These are phyloP conservation scores for Phoxinus dragarum DNA, from an alignment of 2,797 vertebrate species.

Conservation along the genomic window DNA sequence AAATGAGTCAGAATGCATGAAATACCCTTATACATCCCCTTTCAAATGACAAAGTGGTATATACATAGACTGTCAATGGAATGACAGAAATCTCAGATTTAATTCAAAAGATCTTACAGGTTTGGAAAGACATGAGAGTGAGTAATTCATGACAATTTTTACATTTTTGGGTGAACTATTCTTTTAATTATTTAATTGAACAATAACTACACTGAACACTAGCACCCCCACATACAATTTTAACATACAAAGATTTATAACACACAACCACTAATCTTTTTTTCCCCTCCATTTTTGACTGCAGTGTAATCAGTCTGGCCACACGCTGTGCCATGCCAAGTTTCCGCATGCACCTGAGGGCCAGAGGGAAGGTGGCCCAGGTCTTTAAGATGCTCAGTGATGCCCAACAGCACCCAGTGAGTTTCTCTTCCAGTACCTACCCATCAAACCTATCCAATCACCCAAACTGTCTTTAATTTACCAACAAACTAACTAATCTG, in stretches of 20 bases:
- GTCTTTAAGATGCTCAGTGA: conserved; percentile 98
- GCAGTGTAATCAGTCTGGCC: conserved; percentile 96
- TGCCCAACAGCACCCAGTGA: conserved; percentile 92
- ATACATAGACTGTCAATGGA: too few species aligned
- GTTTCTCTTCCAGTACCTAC: conserved; percentile 36
- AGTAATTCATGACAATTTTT: too few species aligned
- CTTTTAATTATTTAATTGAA: background rate
- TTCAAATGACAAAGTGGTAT: too few species aligned
- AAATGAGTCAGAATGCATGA: too few species aligned
- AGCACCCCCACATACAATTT: background rate
- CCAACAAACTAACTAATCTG: conserved; percentile 8
- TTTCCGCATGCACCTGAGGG: conserved; percentile 97
- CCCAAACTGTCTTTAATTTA: background rate
- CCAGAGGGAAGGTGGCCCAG: conserved; percentile 96
- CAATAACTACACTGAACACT: background rate
- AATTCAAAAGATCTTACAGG: too few species aligned
- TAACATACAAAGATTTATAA: background rate
- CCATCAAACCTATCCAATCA: background rate
- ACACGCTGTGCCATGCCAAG: conserved; percentile 98
- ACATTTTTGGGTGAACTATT: background rate
- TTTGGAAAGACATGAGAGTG: too few species aligned
- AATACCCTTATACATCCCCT: too few species aligned
- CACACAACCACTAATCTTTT: background rate
- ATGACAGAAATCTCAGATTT: too few species aligned
- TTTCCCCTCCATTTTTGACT: conserved; percentile 4